Evolutionary conservation across 2,888 invertebrate species (phyloP), one percentile per base, ranked within the genome.

Genomic region (Ommatoiulus sabulosus): DNA sequence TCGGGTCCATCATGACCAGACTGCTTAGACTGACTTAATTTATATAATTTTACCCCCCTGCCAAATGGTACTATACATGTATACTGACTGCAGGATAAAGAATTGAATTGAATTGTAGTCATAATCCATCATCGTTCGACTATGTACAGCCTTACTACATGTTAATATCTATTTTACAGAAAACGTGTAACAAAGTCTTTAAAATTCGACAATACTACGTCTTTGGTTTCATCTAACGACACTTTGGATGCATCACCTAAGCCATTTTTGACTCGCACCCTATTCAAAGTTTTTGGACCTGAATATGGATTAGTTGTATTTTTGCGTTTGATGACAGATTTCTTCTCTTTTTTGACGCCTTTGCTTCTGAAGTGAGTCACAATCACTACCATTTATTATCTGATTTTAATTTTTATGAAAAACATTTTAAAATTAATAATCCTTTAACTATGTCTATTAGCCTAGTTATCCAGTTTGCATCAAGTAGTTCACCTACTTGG

Each of bases 331-430:
- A 3, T 85, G 44, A 46, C 20, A 10, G 88, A 88, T 20, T 43
- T 63, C 44, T 46, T 88, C 10, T 44, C 85, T 10, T 88, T 72
- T 88, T 15, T 85, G 8, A 88, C 43, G 24, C 88, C 88, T 7
- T 57, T 88, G 43, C 8, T 88, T 4, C 52, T 88, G 43, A 57
- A 85, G 88, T 88, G n/a, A 15, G 80, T 80, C 3, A 7, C 6
- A 63, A 20, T 63, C 35, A 24, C 8, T 72, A 5, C 8, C 80
- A 80, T 4, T 80, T 80, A 35, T 8, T 17, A 2, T 20, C 72
- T 0, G 15, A 48, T 12, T 88, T 3, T n/a, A 17, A 85, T 15
- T 24, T 43, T 35, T 24, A 80, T 12, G 24, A 80, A 24, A 15
- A 80, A 35, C 35, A 80, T 24, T 15, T 10, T 87, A 10, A 15